Base-by-base conservation (phyloP, 1,140 invertebrate genomes). In the Lineus longissimus region DNA sequence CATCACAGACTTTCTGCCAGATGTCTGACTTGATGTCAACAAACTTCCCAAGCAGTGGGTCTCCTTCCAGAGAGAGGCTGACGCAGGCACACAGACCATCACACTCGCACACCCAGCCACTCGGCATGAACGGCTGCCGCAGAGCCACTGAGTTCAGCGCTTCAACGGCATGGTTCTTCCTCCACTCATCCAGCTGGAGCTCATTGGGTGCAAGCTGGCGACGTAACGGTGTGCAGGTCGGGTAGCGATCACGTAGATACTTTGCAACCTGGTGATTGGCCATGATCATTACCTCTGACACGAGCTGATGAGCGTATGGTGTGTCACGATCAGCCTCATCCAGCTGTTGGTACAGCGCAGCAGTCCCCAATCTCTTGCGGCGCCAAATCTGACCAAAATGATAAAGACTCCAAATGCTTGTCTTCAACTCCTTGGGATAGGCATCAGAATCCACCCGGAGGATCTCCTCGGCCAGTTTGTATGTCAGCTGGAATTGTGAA, bases 101-200 rank as follows among this genome's bases (percentile, higher is more conserved):
- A 27, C 47, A 51, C n/a, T 51, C 47, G 47, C 47, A 51, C 19
- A 51, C 25, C 47, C 47, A 51, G 9, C 47, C 47, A 51, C 19
- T 19, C 9, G 47, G 47, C 47, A 73, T 41, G 62, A 74, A 78
- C 0, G 75, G 71, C 59, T 71, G 71, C 2, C 72, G 72, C 29
- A 78, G 60, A 13, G 73, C 71, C 19, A 78, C 67, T 40, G 71
- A 73, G 63, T 74, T 76, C 36, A 74, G 47, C n/a, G 75, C 75
- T 63, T 73, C 69, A 40, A 63, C 63, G 0, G 72, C 72, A 65
- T 73, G 67, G 22, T 70, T 54, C 15, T 59, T 58, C 55, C 65
- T 70, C 77, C 77, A 80, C 9, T 47, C 47, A 1, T 71, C 66
- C 7, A 74, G 47, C n/a, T 63, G 63, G 22, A 65, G 45, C 31